Evolutionary conservation across 2,113 vertebrate species (phyloP).

Genomic region (Verasper variegatus): DNA sequence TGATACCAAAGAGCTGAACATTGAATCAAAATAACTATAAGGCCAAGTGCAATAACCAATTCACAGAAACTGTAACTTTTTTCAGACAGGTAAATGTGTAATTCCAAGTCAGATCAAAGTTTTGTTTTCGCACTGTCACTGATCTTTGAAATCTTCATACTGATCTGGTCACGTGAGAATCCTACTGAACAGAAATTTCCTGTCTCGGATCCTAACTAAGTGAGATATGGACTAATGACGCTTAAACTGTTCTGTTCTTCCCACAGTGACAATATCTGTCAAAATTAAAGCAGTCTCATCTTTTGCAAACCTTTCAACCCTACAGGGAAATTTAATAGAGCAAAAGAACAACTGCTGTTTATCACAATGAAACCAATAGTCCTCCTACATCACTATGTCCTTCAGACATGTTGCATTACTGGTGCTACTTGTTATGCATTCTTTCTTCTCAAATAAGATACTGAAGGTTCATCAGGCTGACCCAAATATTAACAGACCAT

Average conservation of each 20-base stretch:
- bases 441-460: background rate
- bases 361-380: constrained; percentile 4
- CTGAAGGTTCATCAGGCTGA: constrained; percentile 20
- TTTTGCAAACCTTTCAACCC: background rate
- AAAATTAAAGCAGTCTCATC: background rate
- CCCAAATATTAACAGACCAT: constrained; percentile 27
- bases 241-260: background rate
- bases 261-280: background rate
- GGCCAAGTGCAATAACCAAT: background rate
- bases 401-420: constrained; percentile 9
- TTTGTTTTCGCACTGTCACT: too few relatives aligned
- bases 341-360: constrained; percentile 1
- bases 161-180: too few relatives aligned
- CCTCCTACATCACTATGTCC: constrained; percentile 1
- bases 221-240: too few relatives aligned
- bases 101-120: background rate
- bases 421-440: background rate
- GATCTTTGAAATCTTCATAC: too few relatives aligned
- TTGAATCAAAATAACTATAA: background rate
- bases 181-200: background rate
- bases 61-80: background rate
- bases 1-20: background rate
- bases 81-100: background rate
- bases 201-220: background rate
- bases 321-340: constrained; percentile 4